Base-by-base conservation (phyloP, 2,113 vertebrate species). In the Ceyx margarethae region DNA sequence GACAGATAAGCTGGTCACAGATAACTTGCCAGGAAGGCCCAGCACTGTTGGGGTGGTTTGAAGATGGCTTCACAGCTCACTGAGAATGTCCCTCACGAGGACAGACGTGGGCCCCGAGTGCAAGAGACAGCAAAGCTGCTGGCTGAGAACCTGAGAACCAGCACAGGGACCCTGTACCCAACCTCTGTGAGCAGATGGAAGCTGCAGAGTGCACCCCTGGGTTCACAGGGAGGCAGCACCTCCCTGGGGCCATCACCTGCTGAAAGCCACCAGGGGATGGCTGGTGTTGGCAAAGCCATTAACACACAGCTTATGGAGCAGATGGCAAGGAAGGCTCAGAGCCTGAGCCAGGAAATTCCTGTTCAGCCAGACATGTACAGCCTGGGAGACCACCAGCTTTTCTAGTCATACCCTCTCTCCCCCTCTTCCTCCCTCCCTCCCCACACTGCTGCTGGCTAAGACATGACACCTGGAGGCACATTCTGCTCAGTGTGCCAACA, bases 101-200 rank as follows among this genome's bases (percentile, higher is more conserved):
- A 54, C 48, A 29, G 21, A 51, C 26, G 13, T 1, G 13, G n/a
- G 65, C 43, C 40, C 54, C 10, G n/a, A 61, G 65, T 6, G 9
- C 13, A 40, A 78, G 37, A 4, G 1, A 57, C 60, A 61, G 53
- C 42, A 72, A 62, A 85, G 42, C n/a, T 1, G 1, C 57, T 28
- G 22, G 69, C 57, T 28, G 23, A 65, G 66, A 45, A 64, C 37
- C 61, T 33, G 46, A 15, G 54, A 54, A 42, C 4, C 14, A 23
- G 2, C 2, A 29, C 23, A 71, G 60, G 61, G 66, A 56, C 11
- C 28, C 48, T 22, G 67, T 26, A 25, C 35, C 23, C 81, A 46
- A 75, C 46, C 8, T 22, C 29, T 1, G 3, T 0, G 1, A 85
- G 73, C 25, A n/a, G 14, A 82, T 0, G 0, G 56, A 56, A 60